Conservation (phyloP, 2,797 vertebrate genomes). For the Acipenser ruthenus region DNA sequence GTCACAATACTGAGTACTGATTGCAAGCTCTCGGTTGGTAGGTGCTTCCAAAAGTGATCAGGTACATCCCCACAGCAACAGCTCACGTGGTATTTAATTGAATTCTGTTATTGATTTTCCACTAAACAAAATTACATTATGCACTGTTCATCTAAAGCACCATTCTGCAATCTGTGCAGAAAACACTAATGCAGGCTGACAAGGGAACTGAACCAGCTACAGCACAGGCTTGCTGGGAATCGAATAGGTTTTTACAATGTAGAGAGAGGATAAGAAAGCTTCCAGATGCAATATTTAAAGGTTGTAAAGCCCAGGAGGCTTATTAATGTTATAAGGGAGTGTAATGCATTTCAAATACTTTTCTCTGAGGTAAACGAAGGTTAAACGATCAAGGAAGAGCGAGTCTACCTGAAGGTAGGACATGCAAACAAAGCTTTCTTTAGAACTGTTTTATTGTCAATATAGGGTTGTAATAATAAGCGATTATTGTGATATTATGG, state of each 20-base stretch:
- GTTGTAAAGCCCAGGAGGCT: background rate
- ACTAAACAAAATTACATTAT: background rate
- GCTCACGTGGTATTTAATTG: background rate
- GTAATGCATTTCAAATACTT: background rate
- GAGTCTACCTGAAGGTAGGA: too few species aligned
- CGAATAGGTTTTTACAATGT: background rate
- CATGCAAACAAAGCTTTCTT: too few species aligned
- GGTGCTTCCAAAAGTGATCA: too few species aligned
- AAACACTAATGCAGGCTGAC: constrained; percentile 3
- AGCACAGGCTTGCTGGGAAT: background rate
- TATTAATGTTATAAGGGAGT: background rate
- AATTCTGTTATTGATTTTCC: background rate
- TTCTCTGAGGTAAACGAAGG: too few species aligned
- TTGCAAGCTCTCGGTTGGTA: too few species aligned
- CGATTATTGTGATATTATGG: too few species aligned
- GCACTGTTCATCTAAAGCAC: background rate
- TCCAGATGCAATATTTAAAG: background rate
- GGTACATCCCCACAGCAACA: background rate
- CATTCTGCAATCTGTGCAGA: background rate
- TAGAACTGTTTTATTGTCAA: too few species aligned
- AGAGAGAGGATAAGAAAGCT: background rate
- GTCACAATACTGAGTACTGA: too few species aligned
- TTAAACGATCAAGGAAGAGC: too few species aligned
- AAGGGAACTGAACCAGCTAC: background rate
- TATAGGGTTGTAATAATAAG: too few species aligned